These are phyloP conservation scores for Trematomus loennbergii DNA, from an alignment of 2,113 vertebrate genomes.

Conservation along the genomic window DNA sequence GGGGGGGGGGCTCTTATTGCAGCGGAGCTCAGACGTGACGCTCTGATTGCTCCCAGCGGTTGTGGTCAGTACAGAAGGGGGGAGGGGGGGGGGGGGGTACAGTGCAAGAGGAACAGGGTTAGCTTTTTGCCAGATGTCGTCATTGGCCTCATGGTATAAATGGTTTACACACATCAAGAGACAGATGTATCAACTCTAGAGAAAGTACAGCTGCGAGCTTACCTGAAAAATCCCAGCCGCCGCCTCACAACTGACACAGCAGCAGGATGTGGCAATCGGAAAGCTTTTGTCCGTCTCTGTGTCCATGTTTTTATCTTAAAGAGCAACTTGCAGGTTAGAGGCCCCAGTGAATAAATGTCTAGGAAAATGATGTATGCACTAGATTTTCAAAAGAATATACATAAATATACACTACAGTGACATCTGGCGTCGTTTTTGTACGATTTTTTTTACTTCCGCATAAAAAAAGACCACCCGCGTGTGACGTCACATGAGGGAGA, in stretches of 20 bases:
- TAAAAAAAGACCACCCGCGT: too few species aligned
- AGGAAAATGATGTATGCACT: too few species aligned
- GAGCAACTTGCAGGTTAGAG: too few species aligned
- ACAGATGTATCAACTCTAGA: constrained; percentile 21
- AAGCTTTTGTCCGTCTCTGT: not conserved
- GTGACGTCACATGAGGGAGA: too few species aligned
- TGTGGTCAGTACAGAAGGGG: constrained; percentile 68
- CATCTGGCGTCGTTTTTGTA: too few species aligned
- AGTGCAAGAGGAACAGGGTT: constrained; percentile 33
- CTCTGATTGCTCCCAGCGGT: constrained; percentile 80
- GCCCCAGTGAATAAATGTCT: too few species aligned
- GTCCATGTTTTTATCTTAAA: not conserved
- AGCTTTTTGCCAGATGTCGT: constrained; percentile 76
- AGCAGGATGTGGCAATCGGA: constrained; percentile 5
- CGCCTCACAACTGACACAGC: constrained; percentile 7
- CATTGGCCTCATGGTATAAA: constrained; percentile 40
- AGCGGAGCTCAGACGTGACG: constrained; percentile 73
- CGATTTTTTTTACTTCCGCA: too few species aligned
- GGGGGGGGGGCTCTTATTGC: constrained; percentile 64
- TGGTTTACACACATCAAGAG: constrained; percentile 25
- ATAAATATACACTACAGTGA: too few species aligned
- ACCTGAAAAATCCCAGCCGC: constrained; percentile 35
- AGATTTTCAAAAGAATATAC: too few species aligned
- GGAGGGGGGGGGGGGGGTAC: constrained; percentile 27
- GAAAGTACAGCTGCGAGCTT: constrained; percentile 29